A percentile compares a stretch with the other conserved stretches of the same genome.
Conservation (phyloP, 2,113 vertebrate species). For the Ciconia maguari region DNA sequence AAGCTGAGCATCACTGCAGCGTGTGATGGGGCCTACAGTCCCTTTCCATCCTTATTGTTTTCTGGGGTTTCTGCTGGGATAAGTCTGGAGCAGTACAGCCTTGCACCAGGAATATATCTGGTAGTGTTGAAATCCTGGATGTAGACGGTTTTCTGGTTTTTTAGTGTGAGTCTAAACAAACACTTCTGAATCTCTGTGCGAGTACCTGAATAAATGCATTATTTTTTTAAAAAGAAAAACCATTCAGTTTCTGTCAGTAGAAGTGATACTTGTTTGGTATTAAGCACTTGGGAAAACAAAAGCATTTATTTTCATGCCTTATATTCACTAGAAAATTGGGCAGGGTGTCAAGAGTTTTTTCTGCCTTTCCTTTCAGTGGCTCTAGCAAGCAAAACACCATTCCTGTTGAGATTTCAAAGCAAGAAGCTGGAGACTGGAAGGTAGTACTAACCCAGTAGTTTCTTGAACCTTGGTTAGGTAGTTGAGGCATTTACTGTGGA, state of each 20-base stretch:
- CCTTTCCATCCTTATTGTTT: background rate
- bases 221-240: background rate
- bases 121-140: background rate
- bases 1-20: background rate
- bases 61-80: background rate
- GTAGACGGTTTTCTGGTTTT: background rate
- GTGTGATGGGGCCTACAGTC: no score
- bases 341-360: background rate
- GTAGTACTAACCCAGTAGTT: background rate
- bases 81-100: background rate
- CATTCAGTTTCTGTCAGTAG: background rate
- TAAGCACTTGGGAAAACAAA: background rate
- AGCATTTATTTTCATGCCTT: background rate
- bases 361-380: background rate
- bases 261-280: background rate
- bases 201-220: background rate
- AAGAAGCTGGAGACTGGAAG: background rate
- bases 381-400: background rate
- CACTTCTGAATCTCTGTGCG: background rate
- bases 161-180: background rate
- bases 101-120: background rate
- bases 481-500: background rate
- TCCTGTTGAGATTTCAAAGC: background rate
- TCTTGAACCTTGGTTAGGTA: background rate
- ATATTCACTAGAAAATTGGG: background rate